Percentiles rank a stretch among this genome's conserved stretches.
These are phyloP conservation scores for Ennomos quercinarius DNA, from an alignment of 2,888 invertebrate species.

Conservation along the genomic window DNA sequence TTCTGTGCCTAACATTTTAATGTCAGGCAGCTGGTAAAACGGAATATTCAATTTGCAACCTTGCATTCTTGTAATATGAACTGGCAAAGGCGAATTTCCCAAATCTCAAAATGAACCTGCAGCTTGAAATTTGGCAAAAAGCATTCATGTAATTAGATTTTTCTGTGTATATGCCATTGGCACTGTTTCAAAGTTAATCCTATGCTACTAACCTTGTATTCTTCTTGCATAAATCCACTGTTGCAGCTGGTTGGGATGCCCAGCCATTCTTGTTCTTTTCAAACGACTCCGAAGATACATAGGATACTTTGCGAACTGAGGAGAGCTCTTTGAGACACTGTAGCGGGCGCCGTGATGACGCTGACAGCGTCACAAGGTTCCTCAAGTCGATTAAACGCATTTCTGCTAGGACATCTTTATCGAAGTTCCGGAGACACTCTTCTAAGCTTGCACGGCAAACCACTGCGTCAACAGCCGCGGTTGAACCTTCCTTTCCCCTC, in stretches of 20 bases:
- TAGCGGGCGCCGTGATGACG: slow-evolving; percentile 46
- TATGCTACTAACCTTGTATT: slow-evolving; percentile 47
- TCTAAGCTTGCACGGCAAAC: slow-evolving; percentile 73
- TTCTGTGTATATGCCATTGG: no score
- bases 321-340: slow-evolving; percentile 46
- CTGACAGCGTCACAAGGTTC: slow-evolving; percentile 54
- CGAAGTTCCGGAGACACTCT: slow-evolving; percentile 72
- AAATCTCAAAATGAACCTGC: no score
- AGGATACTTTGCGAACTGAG: slow-evolving; percentile 66
- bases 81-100: no score
- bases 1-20: no score
- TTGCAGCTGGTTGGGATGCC: slow-evolving; percentile 53
- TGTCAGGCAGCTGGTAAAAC: no score
- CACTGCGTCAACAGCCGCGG: slow-evolving; percentile 60
- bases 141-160: no score
- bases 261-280: slow-evolving; percentile 78
- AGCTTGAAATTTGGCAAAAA: no score
- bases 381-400: slow-evolving; percentile 68
- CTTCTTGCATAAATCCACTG: slow-evolving; percentile 56
- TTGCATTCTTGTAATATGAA: no score
- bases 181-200: background rate
- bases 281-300: slow-evolving; percentile 70
- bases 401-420: slow-evolving; percentile 73
- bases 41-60: no score
- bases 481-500: slow-evolving; percentile 62